Percentiles rank a stretch among this genome's conserved stretches.
These are phyloP conservation scores for Phoeniculus purpureus DNA, from an alignment of 2,797 vertebrate genomes.

Conservation along the genomic window DNA sequence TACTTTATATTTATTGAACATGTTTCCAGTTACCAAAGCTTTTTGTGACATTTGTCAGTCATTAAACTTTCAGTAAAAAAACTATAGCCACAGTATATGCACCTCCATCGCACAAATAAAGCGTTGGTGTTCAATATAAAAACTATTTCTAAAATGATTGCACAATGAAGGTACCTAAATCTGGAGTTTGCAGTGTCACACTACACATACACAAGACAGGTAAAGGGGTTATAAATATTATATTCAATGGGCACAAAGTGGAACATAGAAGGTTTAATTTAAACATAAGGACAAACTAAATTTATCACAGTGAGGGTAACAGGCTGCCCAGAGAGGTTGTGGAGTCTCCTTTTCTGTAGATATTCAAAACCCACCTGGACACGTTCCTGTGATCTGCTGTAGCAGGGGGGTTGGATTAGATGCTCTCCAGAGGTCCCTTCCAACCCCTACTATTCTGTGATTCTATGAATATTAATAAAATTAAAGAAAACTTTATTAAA, in stretches of 20 bases:
- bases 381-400: too few relatives aligned
- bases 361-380: too few relatives aligned
- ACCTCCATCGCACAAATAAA: background rate
- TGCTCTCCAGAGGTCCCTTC: too few relatives aligned
- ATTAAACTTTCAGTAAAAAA: background rate
- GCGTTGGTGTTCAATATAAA: slow-evolving; percentile 7
- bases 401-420: too few relatives aligned
- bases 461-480: background rate
- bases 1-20: slow-evolving; percentile 29
- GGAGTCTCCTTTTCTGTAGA: too few relatives aligned
- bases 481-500: background rate
- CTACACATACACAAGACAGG: background rate
- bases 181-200: background rate
- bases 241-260: background rate
- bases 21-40: background rate
- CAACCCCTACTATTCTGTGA: too few relatives aligned
- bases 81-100: background rate
- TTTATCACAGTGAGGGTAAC: too few relatives aligned
- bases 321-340: too few relatives aligned
- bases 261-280: too few relatives aligned
- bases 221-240: background rate
- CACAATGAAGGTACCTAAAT: background rate
- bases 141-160: background rate
- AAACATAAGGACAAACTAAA: too few relatives aligned
- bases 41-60: background rate